Percentiles rank a stretch among this genome's conserved stretches.
Conservation (phyloP, 1,140 invertebrate genomes). For the Cydia strobilella region DNA sequence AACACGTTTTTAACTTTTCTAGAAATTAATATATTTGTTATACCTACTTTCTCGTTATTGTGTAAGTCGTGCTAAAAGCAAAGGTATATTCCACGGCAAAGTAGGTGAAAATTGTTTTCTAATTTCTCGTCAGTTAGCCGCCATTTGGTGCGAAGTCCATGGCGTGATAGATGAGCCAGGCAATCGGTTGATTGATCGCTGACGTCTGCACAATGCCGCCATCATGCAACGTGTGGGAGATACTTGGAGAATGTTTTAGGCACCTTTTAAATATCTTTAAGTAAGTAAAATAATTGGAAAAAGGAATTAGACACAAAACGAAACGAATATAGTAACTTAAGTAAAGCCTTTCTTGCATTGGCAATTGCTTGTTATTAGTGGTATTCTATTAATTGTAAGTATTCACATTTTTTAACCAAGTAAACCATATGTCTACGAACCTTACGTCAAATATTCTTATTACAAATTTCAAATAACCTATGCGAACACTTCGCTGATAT, state of each 20-base stretch:
- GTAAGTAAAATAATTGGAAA: neutral
- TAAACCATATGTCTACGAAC: too few species aligned
- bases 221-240: slow-evolving; percentile 13
- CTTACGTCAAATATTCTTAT: too few species aligned
- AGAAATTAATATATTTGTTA: neutral
- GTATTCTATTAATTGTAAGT: too few species aligned
- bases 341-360: too few species aligned
- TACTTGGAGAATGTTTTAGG: neutral
- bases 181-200: slow-evolving; percentile 71
- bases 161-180: slow-evolving; percentile 76
- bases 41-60: neutral
- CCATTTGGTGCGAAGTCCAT: slow-evolving; percentile 66
- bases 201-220: slow-evolving; percentile 57
- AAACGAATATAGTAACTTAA: too few species aligned
- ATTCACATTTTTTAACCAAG: too few species aligned
- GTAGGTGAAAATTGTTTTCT: slow-evolving; percentile 68
- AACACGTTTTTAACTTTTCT: too few species aligned
- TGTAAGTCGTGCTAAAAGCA: neutral
- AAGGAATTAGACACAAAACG: too few species aligned
- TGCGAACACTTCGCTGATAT: too few species aligned
- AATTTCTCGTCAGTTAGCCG: slow-evolving; percentile 64
- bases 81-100: neutral
- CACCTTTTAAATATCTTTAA: slow-evolving; percentile 2
- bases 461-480: too few species aligned
- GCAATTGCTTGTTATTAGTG: too few species aligned